A percentile compares a stretch with the other conserved stretches of the same genome.
Evolutionary conservation across 2,113 vertebrate species (phyloP).

Genomic region (Ammodytes dubius): DNA sequence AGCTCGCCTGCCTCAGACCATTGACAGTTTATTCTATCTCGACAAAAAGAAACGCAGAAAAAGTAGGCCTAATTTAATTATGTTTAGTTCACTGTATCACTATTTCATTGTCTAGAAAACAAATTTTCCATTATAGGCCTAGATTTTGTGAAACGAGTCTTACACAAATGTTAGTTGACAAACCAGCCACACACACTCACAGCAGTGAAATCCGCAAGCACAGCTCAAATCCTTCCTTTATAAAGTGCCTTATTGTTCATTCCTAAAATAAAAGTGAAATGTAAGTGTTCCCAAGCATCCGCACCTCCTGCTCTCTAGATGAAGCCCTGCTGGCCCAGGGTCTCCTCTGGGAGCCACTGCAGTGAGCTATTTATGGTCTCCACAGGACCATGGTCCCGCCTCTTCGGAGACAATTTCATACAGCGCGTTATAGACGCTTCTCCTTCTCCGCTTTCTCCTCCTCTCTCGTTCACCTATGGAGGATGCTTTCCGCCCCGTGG

Average conservation of each 20-base stretch:
- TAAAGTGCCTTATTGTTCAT: background rate
- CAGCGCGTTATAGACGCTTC: conserved; percentile 30
- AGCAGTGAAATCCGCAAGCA: background rate
- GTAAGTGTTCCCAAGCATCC: background rate
- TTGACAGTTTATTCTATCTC: background rate
- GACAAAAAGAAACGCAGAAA: background rate
- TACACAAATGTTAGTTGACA: background rate
- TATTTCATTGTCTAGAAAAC: conserved; percentile 3
- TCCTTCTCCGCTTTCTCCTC: conserved; percentile 48
- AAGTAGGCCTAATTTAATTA: background rate
- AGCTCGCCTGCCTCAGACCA: background rate
- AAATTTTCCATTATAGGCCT: background rate
- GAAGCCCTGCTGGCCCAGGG: conserved; percentile 52
- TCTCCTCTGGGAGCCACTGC: conserved; percentile 69
- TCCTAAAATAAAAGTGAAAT: conserved; percentile 23
- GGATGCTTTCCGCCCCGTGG: conserved; percentile 57
- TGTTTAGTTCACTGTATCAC: background rate
- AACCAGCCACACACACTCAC: background rate
- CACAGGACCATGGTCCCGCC: conserved; percentile 66
- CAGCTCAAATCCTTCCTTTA: background rate
- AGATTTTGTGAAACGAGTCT: background rate
- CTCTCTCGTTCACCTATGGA: conserved; percentile 57
- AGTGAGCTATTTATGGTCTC: conserved; percentile 82
- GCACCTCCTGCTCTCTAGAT: background rate
- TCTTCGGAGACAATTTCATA: conserved; percentile 70